Conservation (phyloP, 2,888 invertebrate genomes). For the Hylaea fasciaria region DNA sequence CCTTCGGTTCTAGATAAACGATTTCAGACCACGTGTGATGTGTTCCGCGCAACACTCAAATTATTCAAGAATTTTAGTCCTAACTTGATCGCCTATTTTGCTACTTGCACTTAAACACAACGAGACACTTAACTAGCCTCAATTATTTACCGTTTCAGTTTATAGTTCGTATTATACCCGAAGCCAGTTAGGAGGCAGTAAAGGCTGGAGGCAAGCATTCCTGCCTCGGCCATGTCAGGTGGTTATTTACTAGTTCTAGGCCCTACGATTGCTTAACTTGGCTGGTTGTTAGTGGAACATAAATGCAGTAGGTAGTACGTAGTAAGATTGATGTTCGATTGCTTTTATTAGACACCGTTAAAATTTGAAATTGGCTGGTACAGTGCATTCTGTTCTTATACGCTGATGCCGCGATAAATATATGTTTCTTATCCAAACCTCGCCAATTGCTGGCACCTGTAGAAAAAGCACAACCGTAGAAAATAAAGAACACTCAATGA, state of each 20-base stretch:
- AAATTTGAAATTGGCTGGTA: not conserved
- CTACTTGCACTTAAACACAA: slow-evolving; percentile 8
- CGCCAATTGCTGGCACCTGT: no score
- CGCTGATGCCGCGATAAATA: no score
- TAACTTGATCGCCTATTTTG: no score
- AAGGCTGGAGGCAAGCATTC: slow-evolving; percentile 53
- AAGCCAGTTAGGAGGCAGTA: slow-evolving; percentile 36
- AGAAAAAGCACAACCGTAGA: no score
- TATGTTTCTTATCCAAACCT: no score
- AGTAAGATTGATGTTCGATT: slow-evolving; percentile 14
- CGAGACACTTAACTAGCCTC: slow-evolving; percentile 17
- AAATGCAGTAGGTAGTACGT: slow-evolving; percentile 18
- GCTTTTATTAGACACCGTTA: slow-evolving; percentile 16
- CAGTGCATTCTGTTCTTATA: no score
- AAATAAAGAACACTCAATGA: no score
- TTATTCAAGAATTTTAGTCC: no score
- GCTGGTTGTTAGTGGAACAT: slow-evolving; percentile 19
- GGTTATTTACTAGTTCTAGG: slow-evolving; percentile 49
- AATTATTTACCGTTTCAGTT: slow-evolving; percentile 44
- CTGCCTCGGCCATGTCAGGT: slow-evolving; percentile 50
- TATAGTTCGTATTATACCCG: slow-evolving; percentile 31
- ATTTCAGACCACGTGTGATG: no score
- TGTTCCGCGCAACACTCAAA: no score
- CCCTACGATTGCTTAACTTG: slow-evolving; percentile 30
- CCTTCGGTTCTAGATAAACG: no score